phyloP scores from a whole-genome alignment of 2,797 vertebrate species.

The Okamejei kenojei region DNA sequence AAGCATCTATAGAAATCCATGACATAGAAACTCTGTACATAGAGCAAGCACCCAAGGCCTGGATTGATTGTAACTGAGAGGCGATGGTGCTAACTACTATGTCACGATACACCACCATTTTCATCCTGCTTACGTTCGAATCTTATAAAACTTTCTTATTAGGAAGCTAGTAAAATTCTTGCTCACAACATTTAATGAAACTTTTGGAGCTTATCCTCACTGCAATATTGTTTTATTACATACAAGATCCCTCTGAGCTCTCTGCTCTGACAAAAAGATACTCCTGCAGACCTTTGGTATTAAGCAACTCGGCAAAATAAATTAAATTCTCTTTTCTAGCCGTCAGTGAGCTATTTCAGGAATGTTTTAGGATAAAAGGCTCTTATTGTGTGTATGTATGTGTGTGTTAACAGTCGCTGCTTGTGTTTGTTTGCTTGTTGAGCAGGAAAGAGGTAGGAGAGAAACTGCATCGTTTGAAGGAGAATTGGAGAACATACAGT shows the following conservation, averaged over 20 bases:
- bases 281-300: constrained; percentile 5
- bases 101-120: too few species aligned
- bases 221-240: background rate
- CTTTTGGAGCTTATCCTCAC: background rate
- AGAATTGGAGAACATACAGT: background rate
- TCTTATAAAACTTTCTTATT: too few species aligned
- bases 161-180: too few species aligned
- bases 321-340: background rate
- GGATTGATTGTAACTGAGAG: too few species aligned
- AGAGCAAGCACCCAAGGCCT: too few species aligned
- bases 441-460: constrained; percentile 12
- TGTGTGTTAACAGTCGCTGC: background rate
- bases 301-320: constrained; percentile 13
- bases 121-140: too few species aligned
- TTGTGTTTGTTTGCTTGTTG: background rate
- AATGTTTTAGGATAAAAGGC: constrained; percentile 9
- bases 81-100: too few species aligned
- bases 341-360: background rate
- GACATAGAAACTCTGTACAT: too few species aligned
- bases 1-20: too few species aligned
- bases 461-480: background rate
- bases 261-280: background rate
- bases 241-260: background rate
- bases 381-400: background rate
- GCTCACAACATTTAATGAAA: too few species aligned